Conservation (phyloP, 2,797 vertebrate genomes). For the Lepilemur ruficaudatus region DNA sequence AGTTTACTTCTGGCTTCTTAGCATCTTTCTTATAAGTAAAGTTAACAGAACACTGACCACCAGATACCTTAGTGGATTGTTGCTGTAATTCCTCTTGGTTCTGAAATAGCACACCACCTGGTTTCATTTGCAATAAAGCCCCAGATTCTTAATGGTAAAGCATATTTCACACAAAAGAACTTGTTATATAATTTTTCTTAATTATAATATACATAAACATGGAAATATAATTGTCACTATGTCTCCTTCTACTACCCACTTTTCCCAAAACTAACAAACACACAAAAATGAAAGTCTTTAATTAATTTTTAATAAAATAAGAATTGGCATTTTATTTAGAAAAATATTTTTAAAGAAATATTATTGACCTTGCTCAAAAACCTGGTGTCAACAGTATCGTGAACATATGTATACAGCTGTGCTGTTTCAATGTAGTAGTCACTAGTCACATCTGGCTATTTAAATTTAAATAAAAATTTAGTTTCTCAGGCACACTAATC, state of each 20-base stretch:
- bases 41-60: not conserved
- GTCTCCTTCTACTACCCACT: not conserved
- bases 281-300: constrained; percentile 6
- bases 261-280: not conserved
- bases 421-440: not conserved
- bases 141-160: not conserved
- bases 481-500: not conserved
- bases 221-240: not conserved
- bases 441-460: not conserved
- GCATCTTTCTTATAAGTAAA: not conserved
- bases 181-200: not conserved
- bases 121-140: not conserved
- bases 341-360: not conserved
- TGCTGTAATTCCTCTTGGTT: not conserved
- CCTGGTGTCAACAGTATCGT: not conserved
- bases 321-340: not conserved
- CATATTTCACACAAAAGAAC: not conserved
- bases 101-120: not conserved
- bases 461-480: constrained; percentile 13
- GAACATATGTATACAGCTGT: not conserved
- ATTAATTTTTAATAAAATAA: constrained; percentile 20
- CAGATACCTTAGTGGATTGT: not conserved
- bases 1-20: not conserved
- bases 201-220: not conserved
- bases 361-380: not conserved